phyloP scores from a whole-genome alignment of 64 coral and sea anemone genomes.

The Pocillopora damicornis region DNA sequence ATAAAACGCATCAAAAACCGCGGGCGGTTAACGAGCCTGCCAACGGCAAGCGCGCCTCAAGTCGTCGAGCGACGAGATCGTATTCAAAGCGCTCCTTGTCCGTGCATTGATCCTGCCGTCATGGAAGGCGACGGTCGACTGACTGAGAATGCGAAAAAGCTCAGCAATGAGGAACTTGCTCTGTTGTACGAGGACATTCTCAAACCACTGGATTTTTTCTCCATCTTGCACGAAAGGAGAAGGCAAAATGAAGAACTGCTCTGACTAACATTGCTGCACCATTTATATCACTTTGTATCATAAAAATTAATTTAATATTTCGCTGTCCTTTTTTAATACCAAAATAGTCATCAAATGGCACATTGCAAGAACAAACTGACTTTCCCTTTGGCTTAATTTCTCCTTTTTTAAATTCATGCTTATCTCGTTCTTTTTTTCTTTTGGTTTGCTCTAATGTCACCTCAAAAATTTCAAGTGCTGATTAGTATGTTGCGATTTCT shows the following conservation, averaged over 20 bases:
- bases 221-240: not conserved
- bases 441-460: too few species aligned
- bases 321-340: too few species aligned
- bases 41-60: not conserved
- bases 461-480: too few species aligned
- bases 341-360: too few species aligned
- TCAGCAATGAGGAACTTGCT: not conserved
- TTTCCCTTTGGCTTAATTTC: too few species aligned
- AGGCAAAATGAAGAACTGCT: not conserved
- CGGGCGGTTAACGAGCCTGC: not conserved
- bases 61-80: not conserved
- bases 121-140: not conserved
- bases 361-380: too few species aligned
- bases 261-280: too few species aligned
- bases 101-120: not conserved
- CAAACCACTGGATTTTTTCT: not conserved
- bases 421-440: too few species aligned
- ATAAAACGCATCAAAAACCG: not conserved
- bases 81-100: not conserved
- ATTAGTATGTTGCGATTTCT: too few species aligned
- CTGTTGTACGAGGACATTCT: slow-evolving; percentile 12
- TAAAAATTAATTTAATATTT: too few species aligned
- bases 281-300: too few species aligned
- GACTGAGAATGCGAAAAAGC: not conserved
- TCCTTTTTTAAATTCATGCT: too few species aligned